These are phyloP conservation scores for Amblyjoppa proteus DNA, from an alignment of 2,888 invertebrate genomes.

Conservation along the genomic window DNA sequence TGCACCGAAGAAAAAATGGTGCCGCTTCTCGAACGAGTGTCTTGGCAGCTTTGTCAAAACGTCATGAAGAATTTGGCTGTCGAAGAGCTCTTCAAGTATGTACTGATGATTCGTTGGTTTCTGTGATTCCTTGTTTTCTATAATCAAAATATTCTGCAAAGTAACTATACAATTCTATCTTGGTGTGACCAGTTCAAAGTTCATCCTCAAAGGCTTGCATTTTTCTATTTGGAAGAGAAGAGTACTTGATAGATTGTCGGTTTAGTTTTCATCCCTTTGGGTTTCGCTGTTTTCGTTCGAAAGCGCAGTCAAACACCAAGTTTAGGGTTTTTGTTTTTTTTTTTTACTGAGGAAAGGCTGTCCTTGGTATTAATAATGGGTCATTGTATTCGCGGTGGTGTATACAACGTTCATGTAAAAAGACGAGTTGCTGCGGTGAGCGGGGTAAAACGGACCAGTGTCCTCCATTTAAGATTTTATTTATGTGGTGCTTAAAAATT, in stretches of 20 bases:
- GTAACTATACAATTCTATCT: too few species aligned
- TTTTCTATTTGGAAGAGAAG: not conserved
- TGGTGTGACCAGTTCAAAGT: too few species aligned
- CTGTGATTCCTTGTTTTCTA: not conserved
- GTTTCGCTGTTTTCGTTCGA: not conserved
- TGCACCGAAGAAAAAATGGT: conserved; percentile 95
- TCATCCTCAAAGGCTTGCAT: not conserved
- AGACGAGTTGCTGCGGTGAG: too few species aligned
- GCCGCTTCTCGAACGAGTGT: conserved; percentile 92
- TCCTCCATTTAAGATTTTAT: too few species aligned
- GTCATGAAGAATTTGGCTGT: conserved; percentile 90
- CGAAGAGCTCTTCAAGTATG: conserved; percentile 93
- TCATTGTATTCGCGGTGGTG: not conserved
- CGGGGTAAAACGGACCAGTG: too few species aligned
- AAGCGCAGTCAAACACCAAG: not conserved
- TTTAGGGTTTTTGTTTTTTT: not conserved
- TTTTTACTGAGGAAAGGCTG: not conserved
- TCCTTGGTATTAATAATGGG: not conserved
- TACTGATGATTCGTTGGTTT: conserved; percentile 81
- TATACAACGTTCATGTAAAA: too few species aligned
- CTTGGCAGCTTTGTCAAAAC: conserved; percentile 93
- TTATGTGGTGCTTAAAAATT: too few species aligned
- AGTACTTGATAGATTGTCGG: not conserved
- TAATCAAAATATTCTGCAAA: too few species aligned
- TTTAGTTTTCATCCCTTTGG: not conserved